phyloP scores from a whole-genome alignment of 2,113 vertebrate genomes.

The Nothocercus nigrocapillus region DNA sequence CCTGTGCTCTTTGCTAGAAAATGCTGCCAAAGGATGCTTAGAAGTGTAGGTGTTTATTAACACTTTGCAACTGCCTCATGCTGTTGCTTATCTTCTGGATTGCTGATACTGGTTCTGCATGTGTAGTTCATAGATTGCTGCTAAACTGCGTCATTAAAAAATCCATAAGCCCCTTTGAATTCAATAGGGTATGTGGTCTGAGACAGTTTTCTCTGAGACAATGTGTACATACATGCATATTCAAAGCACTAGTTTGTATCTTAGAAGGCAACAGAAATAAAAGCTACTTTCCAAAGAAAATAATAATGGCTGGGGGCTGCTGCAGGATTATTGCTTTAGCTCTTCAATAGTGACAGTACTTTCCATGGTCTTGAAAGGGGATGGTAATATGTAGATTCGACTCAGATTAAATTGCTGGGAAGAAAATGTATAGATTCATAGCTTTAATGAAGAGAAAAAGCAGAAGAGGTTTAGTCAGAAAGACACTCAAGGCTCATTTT shows the following conservation, averaged over 20 bases:
- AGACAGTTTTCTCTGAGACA: background rate
- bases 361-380: background rate
- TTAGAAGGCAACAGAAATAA: background rate
- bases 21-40: background rate
- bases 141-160: background rate
- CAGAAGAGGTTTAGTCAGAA: background rate
- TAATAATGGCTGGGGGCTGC: background rate
- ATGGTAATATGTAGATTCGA: slow-evolving; percentile 2
- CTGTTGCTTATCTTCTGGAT: background rate
- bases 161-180: background rate
- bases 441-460: slow-evolving; percentile 6
- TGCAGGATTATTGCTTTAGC: background rate
- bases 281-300: background rate
- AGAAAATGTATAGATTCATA: slow-evolving; percentile 2
- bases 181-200: background rate
- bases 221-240: background rate
- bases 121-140: background rate
- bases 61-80: background rate
- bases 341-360: background rate
- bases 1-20: background rate
- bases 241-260: background rate
- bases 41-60: background rate
- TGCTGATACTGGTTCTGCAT: background rate
- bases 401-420: background rate
- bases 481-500: background rate